Base-by-base conservation (phyloP, 2,113 vertebrate genomes). In the Panurus biarmicus region DNA sequence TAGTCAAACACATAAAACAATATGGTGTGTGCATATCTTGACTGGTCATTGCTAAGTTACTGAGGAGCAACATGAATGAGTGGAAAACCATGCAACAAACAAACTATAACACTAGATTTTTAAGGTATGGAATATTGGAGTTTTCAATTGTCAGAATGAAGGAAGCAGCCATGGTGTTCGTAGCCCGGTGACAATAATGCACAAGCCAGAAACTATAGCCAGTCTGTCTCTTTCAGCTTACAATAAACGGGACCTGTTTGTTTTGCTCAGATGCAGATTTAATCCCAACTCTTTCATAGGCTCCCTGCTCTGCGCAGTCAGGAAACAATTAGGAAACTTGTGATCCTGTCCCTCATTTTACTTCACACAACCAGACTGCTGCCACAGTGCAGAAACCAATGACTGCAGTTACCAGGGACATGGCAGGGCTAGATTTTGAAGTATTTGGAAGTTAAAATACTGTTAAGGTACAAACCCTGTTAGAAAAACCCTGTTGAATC, bases 1-100 rank as follows among this genome's bases (percentile, higher is more conserved):
- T 98, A 95, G 97, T 98, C 98, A 98, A 98, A 99, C 99, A 98
- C 23, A 87, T 96, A 94, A 97, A 98, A 98, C 98, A 99, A 99
- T 99, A 99, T 98, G 98, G 97, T 97, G 95, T 78, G 97, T 80
- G 95, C 98, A 98, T 98, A 98, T 98, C 97, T 98, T 85, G 96
- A 98, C 98, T 98, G 97, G 97, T 97, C 97, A 97, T 98, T 98
- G 98, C 97, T 98, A 98, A 98, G 98, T 97, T 97, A 98, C 98
- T 97, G 97, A 95, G 96, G 80, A 97, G 97, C 96, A 98, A 97
- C 97, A 97, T 96, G 97, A 97, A 93, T 67, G 95, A 91, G 84
- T 95, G 93, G 96, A 96, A 97, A 97, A 97, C 94, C 96, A 97
- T 89, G 96, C 92, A 95, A 93, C 93, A 96, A 95, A 93, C 93